Evolutionary conservation across 2,888 invertebrate genomes (phyloP).

Genomic region (Polydrusus pterygomalis): DNA sequence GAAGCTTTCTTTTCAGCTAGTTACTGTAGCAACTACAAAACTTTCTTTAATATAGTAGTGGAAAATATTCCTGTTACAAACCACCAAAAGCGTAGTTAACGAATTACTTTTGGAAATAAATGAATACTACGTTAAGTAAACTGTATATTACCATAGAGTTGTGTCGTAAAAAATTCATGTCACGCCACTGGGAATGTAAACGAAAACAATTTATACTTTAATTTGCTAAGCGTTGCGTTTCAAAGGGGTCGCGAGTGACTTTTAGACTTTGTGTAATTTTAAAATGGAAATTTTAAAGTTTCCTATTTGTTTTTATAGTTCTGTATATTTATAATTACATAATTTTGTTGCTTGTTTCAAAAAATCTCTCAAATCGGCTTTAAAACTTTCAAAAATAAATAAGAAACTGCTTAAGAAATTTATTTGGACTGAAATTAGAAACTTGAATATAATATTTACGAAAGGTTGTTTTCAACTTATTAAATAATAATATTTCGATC

Average conservation of each 20-base stretch:
- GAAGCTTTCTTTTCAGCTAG: too few relatives aligned
- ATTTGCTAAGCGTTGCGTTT: constrained; percentile 48
- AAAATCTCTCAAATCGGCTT: constrained; percentile 3
- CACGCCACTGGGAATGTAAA: constrained; percentile 34
- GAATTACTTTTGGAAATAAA: neutral
- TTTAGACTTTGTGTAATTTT: constrained; percentile 40
- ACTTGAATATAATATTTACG: neutral
- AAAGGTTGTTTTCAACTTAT: too few relatives aligned
- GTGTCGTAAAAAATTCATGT: neutral
- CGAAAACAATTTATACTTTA: constrained; percentile 49
- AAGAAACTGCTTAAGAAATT: neutral
- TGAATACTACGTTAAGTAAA: too few relatives aligned
- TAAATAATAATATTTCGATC: too few relatives aligned
- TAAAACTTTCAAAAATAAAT: neutral
- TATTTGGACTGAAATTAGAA: neutral
- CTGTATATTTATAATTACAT: constrained; percentile 24
- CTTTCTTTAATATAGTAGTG: too few relatives aligned
- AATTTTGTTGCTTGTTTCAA: constrained; percentile 16
- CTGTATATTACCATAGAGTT: too few relatives aligned
- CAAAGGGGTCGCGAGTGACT: constrained; percentile 39
- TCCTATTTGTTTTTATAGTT: constrained; percentile 22
- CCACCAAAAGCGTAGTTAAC: too few relatives aligned
- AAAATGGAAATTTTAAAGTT: constrained; percentile 47
- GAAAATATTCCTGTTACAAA: too few relatives aligned
- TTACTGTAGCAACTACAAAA: too few relatives aligned